Evolutionary conservation across 2,888 invertebrate species (phyloP).

Genomic region (Parnassius mnemosyne): DNA sequence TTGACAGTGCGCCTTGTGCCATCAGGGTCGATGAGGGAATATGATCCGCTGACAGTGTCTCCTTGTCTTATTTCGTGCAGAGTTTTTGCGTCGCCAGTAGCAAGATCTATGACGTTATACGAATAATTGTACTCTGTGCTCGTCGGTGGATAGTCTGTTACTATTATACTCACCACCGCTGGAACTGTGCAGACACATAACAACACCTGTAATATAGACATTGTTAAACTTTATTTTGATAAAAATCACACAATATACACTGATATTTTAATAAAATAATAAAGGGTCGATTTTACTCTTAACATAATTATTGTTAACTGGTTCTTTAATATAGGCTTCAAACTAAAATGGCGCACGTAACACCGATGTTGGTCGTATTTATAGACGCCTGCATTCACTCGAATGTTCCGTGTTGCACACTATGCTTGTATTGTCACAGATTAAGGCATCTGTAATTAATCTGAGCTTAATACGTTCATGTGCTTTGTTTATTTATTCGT

Average conservation of each 20-base stretch:
- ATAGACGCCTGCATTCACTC: constrained; percentile 66
- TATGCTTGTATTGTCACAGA: constrained; percentile 37
- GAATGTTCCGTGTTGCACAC: constrained; percentile 53
- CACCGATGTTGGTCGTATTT: constrained; percentile 53
- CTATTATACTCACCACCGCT: constrained; percentile 54
- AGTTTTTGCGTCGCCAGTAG: constrained; percentile 69
- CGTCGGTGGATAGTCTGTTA: constrained; percentile 59
- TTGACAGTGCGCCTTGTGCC: constrained; percentile 69
- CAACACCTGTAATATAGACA: constrained; percentile 30
- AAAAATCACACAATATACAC: neutral
- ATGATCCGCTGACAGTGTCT: constrained; percentile 63
- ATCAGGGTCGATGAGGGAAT: constrained; percentile 69
- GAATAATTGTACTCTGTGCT: constrained; percentile 68
- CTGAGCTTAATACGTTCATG: neutral
- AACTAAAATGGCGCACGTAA: constrained; percentile 47
- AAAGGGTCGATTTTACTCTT: constrained; percentile 46
- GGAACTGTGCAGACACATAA: constrained; percentile 45
- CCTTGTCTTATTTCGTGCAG: constrained; percentile 66
- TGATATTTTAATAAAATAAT: neutral
- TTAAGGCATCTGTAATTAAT: constrained; percentile 28
- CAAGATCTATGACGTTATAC: constrained; percentile 77
- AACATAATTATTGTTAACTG: constrained; percentile 47
- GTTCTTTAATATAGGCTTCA: constrained; percentile 53
- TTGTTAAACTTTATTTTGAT: neutral
- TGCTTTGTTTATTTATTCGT: neutral